phyloP scores from a whole-genome alignment of 1,140 invertebrate genomes.

The Drosophila setifemur region DNA sequence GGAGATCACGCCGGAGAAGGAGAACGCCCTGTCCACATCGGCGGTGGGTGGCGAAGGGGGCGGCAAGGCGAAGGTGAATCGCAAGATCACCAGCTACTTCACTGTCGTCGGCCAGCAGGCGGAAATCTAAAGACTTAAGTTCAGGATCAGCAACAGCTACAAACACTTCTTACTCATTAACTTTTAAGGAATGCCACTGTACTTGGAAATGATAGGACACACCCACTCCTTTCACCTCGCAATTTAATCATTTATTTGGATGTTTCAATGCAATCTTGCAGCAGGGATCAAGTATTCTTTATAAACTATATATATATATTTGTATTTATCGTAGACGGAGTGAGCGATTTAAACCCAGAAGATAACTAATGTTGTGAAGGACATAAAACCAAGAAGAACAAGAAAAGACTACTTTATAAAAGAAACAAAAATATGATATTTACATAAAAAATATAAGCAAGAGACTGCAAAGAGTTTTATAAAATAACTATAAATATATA shows the following conservation, averaged over 20 bases:
- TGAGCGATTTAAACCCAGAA: conserved; percentile 13
- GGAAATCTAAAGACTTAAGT: conserved; percentile 77
- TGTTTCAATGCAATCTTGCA: conserved; percentile 54
- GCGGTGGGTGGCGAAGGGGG: conserved; percentile 12
- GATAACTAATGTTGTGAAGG: conserved; percentile 20
- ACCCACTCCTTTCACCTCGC: conserved; percentile 61
- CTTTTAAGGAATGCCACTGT: conserved; percentile 59
- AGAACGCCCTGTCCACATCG: conserved; percentile 57
- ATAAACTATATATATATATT: conserved; percentile 47
- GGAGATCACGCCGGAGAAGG: conserved; percentile 63
- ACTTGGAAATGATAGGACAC: conserved; percentile 49
- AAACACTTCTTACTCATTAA: conserved; percentile 70
- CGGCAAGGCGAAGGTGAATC: conserved; percentile 62
- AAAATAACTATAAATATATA: conserved; percentile 23
- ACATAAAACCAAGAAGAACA: conserved; percentile 36
- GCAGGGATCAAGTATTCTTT: conserved; percentile 76
- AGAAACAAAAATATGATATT: conserved; percentile 57
- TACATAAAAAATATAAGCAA: conserved; percentile 32
- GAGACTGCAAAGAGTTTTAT: conserved; percentile 57
- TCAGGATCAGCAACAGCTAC: conserved; percentile 46
- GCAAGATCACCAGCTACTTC: conserved; percentile 77
- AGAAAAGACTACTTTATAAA: conserved; percentile 75
- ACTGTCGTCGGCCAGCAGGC: conserved; percentile 75
- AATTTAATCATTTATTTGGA: conserved; percentile 36
- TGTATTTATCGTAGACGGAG: conserved; percentile 18